Evolutionary conservation across 2,888 invertebrate genomes (phyloP).

Genomic region (Drosophila subquinaria): DNA sequence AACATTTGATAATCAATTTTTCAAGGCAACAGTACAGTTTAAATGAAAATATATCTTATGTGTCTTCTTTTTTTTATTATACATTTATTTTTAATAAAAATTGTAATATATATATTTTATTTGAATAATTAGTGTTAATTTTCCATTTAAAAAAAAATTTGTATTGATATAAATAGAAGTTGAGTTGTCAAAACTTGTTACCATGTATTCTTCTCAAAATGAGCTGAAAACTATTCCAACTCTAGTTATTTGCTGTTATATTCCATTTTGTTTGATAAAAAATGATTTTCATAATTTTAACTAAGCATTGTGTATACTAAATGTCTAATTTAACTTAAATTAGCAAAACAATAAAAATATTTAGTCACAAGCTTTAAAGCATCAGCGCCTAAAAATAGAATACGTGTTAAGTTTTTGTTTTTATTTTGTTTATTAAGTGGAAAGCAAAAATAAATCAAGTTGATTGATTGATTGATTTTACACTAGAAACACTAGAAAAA

Average conservation of each 20-base stretch:
- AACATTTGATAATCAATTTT: not conserved
- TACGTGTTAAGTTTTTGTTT: conserved; percentile 17
- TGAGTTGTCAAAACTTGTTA: conserved; percentile 21
- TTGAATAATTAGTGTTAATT: conserved; percentile 72
- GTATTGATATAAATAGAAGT: conserved; percentile 3
- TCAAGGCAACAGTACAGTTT: not conserved
- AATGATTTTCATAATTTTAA: not conserved
- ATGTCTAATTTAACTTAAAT: conserved; percentile 54
- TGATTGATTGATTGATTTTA: conserved; percentile 19
- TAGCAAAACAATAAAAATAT: conserved; percentile 67
- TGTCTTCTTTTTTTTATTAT: conserved; percentile 57
- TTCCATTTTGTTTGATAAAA: conserved; percentile 9
- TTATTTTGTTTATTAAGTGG: conserved; percentile 22
- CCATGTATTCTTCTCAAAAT: not conserved
- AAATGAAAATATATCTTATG: not conserved
- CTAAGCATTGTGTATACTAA: conserved; percentile 44
- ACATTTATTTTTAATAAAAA: conserved; percentile 77
- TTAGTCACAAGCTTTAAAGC: conserved; percentile 46
- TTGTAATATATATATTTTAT: conserved; percentile 65
- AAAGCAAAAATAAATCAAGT: conserved; percentile 43
- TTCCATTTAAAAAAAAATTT: conserved; percentile 53
- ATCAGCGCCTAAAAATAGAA: conserved; percentile 46
- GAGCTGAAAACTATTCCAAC: conserved; percentile 21
- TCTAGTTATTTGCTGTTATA: conserved; percentile 23
- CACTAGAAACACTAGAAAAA: conserved; percentile 21